phyloP scores from a whole-genome alignment of 1,140 invertebrate genomes.

The Pararge aegeria region DNA sequence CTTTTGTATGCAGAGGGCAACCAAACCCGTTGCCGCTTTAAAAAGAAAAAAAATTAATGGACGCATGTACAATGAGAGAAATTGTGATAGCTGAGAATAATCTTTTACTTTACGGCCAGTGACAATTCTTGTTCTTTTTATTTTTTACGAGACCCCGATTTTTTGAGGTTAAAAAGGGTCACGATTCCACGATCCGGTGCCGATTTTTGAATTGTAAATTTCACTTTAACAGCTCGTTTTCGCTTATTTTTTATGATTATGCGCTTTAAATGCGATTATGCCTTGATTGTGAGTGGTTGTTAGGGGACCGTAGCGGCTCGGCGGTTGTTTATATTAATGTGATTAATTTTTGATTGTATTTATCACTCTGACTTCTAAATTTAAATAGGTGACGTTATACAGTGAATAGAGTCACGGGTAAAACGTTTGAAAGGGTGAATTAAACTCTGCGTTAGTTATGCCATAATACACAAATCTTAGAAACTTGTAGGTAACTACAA shows the following conservation, averaged over 20 bases:
- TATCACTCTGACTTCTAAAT: background rate
- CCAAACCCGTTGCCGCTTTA: conserved; percentile 62
- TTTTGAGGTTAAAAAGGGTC: conserved; percentile 66
- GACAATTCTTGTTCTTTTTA: conserved; percentile 59
- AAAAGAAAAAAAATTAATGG: conserved; percentile 69
- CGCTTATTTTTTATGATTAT: conserved; percentile 23
- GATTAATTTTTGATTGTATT: conserved; percentile 7
- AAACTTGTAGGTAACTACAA: no score
- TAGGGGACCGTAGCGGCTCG: background rate
- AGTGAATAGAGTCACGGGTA: no score
- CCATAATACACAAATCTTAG: no score
- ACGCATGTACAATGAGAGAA: conserved; percentile 67
- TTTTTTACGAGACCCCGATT: conserved; percentile 55
- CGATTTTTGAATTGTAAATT: conserved; percentile 64
- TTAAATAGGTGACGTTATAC: no score
- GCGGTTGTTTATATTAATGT: no score
- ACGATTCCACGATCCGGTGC: conserved; percentile 46
- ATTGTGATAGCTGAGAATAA: conserved; percentile 77
- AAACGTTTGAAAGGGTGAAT: no score
- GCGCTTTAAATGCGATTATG: background rate
- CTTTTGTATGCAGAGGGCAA: conserved; percentile 57
- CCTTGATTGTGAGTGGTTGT: conserved; percentile 13
- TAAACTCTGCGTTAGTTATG: no score
- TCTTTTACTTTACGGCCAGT: conserved; percentile 64
- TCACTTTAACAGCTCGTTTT: conserved; percentile 26